phyloP scores from a whole-genome alignment of 2,888 invertebrate genomes.

The Rutpela maculata region DNA sequence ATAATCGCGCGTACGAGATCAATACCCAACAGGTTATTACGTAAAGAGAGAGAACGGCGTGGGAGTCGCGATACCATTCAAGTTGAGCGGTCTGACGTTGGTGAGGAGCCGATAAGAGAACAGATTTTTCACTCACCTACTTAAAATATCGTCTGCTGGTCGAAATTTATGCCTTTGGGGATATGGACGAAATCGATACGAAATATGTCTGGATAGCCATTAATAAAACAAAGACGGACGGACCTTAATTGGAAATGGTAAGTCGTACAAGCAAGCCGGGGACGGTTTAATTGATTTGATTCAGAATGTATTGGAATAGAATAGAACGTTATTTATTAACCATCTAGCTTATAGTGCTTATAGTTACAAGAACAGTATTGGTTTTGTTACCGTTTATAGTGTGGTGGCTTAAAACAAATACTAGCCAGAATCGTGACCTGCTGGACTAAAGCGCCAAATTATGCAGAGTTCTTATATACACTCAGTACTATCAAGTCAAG shows the following conservation, averaged over 20 bases:
- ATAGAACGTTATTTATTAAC: too few species aligned
- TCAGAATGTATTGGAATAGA: too few species aligned
- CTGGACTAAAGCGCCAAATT: too few species aligned
- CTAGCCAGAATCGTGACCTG: too few species aligned
- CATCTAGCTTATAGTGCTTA: too few species aligned
- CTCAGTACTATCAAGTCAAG: too few species aligned
- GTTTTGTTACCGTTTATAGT: too few species aligned
- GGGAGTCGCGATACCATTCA: not conserved
- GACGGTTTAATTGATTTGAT: too few species aligned
- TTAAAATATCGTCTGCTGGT: not conserved
- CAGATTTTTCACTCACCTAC: not conserved
- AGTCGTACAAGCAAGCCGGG: not conserved
- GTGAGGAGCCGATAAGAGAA: not conserved
- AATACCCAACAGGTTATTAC: not conserved
- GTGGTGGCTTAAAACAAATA: too few species aligned
- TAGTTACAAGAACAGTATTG: too few species aligned
- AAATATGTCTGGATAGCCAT: not conserved
- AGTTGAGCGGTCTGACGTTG: slow-evolving; percentile 7
- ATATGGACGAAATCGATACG: not conserved
- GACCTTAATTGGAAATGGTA: not conserved
- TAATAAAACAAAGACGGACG: not conserved
- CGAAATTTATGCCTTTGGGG: not conserved
- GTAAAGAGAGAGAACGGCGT: not conserved
- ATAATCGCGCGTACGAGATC: slow-evolving; percentile 7
- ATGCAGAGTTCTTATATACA: too few species aligned